A percentile compares a stretch with the other conserved stretches of the same genome.
phyloP scores from a whole-genome alignment of 2,113 vertebrate species.

The Rhea pennata region DNA sequence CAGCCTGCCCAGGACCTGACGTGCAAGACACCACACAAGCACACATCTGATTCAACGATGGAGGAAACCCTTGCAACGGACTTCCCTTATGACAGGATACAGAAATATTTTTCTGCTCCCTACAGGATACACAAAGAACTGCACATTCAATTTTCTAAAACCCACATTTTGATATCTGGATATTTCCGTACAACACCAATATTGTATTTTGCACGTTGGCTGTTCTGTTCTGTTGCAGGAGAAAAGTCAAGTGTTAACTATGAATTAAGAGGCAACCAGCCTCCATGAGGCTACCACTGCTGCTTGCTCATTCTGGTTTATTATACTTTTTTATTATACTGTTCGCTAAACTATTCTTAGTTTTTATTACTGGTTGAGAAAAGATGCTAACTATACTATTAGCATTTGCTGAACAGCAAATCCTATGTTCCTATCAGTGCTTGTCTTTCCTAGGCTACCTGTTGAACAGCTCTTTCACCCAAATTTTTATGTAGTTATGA shows the following conservation, averaged over 20 bases:
- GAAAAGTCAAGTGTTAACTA: background rate
- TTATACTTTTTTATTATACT: background rate
- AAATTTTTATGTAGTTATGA: accelerated
- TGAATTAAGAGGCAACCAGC: background rate
- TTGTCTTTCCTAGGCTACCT: background rate
- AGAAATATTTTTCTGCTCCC: slow-evolving; percentile 37
- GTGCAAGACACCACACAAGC: background rate
- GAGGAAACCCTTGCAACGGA: background rate
- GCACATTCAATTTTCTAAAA: background rate
- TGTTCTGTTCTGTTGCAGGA: background rate
- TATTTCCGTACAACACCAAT: background rate
- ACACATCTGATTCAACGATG: background rate
- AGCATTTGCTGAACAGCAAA: background rate
- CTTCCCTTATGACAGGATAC: background rate
- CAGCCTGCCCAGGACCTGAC: background rate
- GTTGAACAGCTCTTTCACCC: background rate
- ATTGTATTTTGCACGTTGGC: too few relatives aligned
- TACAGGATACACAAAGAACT: slow-evolving; percentile 30
- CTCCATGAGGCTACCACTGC: accelerated
- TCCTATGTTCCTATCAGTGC: background rate
- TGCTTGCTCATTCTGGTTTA: accelerated
- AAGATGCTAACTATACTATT: background rate
- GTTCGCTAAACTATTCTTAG: background rate
- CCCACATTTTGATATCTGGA: too few relatives aligned
- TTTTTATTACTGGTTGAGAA: accelerated